Evolutionary conservation across 2,113 vertebrate genomes (phyloP).

Genomic region (Natator depressus): DNA sequence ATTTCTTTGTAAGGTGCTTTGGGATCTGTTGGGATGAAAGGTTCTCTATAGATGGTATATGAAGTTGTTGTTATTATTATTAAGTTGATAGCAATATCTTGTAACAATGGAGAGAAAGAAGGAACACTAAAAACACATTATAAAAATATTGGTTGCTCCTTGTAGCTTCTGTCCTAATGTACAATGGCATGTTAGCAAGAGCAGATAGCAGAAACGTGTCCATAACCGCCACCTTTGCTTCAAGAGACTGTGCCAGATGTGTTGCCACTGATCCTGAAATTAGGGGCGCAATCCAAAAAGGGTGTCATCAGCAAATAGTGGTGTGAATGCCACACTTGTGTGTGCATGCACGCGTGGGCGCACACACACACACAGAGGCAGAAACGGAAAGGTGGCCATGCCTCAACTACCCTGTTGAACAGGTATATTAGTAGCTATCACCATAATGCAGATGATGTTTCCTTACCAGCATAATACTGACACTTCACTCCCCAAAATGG

Average conservation of each 20-base stretch:
- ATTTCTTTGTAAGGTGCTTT: background rate
- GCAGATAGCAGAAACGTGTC: background rate
- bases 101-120: background rate
- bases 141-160: background rate
- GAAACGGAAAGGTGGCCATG: background rate
- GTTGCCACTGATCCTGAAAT: background rate
- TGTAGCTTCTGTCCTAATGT: background rate
- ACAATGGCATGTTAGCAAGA: too few relatives aligned
- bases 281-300: background rate
- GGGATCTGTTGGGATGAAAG: background rate
- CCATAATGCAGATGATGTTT: accelerated
- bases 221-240: background rate
- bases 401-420: background rate
- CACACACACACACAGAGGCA: background rate
- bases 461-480: background rate
- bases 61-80: background rate
- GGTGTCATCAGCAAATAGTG: background rate
- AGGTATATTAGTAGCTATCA: background rate
- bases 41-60: constrained; percentile 2
- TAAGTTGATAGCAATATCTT: constrained; percentile 14
- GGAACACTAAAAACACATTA: background rate
- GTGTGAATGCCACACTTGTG: background rate
- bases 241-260: background rate
- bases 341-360: background rate
- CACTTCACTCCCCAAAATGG: background rate